Percentiles rank a stretch among this genome's conserved stretches.
Conservation (phyloP, 2,888 invertebrate species). For the Eupithecia centaureata region DNA sequence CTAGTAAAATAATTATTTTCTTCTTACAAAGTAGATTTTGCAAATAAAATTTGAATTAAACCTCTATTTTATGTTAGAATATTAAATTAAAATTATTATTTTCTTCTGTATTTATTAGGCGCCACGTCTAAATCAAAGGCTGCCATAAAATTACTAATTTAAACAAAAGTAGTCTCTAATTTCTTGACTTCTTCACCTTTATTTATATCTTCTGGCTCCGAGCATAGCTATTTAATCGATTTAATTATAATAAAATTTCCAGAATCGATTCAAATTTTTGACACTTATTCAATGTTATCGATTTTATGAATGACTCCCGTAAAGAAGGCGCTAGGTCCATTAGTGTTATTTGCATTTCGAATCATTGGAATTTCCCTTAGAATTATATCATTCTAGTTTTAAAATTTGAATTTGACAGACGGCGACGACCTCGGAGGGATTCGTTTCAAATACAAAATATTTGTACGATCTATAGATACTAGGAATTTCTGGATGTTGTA, state of each 20-base stretch:
- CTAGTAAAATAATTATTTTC: too few species aligned
- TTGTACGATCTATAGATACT: background rate
- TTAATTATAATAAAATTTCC: slow-evolving; percentile 42
- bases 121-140: slow-evolving; percentile 6
- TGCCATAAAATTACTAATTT: slow-evolving; percentile 14
- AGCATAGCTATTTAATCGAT: slow-evolving; percentile 35
- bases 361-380: slow-evolving; percentile 6
- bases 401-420: background rate
- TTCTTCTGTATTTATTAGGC: slow-evolving; percentile 2
- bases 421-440: too few species aligned
- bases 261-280: slow-evolving; percentile 44
- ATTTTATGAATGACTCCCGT: slow-evolving; percentile 61
- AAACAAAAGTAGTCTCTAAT: background rate
- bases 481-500: background rate
- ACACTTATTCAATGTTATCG: slow-evolving; percentile 33
- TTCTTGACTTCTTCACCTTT: background rate
- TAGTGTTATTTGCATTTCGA: slow-evolving; percentile 64
- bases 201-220: background rate
- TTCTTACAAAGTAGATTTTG: too few species aligned
- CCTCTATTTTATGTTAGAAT: background rate
- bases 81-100: background rate
- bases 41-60: background rate
- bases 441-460: too few species aligned
- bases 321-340: slow-evolving; percentile 61
- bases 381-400: background rate